phyloP scores from a whole-genome alignment of 1,140 invertebrate genomes.

The Lineus longissimus region DNA sequence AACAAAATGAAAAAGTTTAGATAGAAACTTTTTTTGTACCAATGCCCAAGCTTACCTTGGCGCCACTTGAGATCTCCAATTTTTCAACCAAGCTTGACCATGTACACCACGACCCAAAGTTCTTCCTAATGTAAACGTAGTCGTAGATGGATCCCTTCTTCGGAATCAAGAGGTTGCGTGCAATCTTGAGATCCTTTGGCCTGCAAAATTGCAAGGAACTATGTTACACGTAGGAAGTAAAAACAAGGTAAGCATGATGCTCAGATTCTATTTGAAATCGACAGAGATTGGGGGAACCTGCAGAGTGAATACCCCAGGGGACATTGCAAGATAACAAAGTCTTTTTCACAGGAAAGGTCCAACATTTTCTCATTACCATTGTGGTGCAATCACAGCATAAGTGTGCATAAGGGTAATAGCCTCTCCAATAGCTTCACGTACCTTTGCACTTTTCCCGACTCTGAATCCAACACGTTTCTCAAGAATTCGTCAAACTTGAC shows the following conservation, averaged over 20 bases:
- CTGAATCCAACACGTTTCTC: constrained; percentile 46
- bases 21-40: too few species aligned
- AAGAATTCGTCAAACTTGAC: constrained; percentile 53
- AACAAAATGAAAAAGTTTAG: too few species aligned
- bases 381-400: too few species aligned
- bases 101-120: constrained; percentile 45
- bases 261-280: too few species aligned
- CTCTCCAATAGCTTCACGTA: constrained; percentile 21
- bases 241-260: too few species aligned
- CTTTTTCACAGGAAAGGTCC: too few species aligned
- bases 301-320: too few species aligned
- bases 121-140: constrained; percentile 45
- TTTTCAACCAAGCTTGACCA: constrained; percentile 43
- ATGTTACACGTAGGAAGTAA: too few species aligned
- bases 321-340: too few species aligned
- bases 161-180: constrained; percentile 57
- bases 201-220: constrained; percentile 26
- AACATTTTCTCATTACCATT: too few species aligned
- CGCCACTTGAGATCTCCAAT: constrained; percentile 40
- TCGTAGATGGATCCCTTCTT: constrained; percentile 58
- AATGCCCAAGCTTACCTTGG: constrained; percentile 71
- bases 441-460: constrained; percentile 60
- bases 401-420: too few species aligned
- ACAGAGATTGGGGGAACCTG: too few species aligned
- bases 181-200: constrained; percentile 49